Base-by-base conservation (phyloP, 2,113 vertebrate genomes). In the Pygathrix nemaeus region DNA sequence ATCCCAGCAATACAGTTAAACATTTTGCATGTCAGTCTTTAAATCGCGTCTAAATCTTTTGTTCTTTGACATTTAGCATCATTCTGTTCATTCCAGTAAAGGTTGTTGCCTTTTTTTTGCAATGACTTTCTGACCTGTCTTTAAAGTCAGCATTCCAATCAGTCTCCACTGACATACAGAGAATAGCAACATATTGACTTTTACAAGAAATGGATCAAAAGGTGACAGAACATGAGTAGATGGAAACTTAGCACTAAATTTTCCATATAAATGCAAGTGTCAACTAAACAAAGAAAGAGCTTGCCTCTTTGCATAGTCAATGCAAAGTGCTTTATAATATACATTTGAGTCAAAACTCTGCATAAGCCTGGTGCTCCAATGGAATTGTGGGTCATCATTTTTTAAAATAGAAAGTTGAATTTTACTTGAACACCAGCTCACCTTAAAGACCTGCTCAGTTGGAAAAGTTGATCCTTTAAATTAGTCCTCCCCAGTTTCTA, bases 141-240 rank as follows among this genome's bases (percentile, higher is more conserved):
- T 98, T 97, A 97, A 98, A 98, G 98, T 96, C 98, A 99, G 97
- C 90, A 30, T 48, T 98, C 97, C 97, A 98, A 97, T 98, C 98
- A 98, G 97, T 98, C 97, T 98, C 92, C 61, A 96, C 55, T 98
- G 98, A 98, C 98, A 93, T 57, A 93, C 92, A 98, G 95, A 98
- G 97, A 98, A 98, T 96, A 87, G 97, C 89, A 98, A 98, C 98
- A 98, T 97, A 98, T 97, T 98, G 98, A 98, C 98, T 98, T 98
- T 97, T 98, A 98, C 98, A 98, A 96, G 97, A 95, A 89, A 97
- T 97, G 97, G 98, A 98, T 98, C 97, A 97, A 90, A 97, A 98
- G 94, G 95, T 98, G 97, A 97, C 97, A 98, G 92, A 72, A 98
- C 94, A 72, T 98, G 98, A 98, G 98, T 93, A 98, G 94, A 96